Evolutionary conservation across 2,113 vertebrate genomes (phyloP).

Genomic region (Meleagris gallopavo): DNA sequence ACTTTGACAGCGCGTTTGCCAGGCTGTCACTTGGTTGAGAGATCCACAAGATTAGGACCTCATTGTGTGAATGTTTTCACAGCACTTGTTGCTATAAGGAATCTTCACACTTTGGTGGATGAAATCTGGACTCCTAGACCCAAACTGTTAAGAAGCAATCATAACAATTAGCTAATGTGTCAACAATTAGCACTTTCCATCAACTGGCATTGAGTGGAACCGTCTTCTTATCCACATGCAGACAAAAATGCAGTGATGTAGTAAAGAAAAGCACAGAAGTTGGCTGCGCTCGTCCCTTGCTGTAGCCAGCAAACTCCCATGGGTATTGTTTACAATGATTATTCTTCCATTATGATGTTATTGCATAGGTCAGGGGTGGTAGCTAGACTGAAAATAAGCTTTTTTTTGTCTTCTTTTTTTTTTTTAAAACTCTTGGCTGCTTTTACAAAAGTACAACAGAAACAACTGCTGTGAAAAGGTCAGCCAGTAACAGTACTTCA

Average conservation of each 20-base stretch:
- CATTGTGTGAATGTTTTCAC: constrained; percentile 86
- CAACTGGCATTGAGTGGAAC: constrained; percentile 80
- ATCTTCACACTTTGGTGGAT: constrained; percentile 84
- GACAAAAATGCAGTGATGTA: constrained; percentile 87
- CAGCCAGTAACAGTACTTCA: constrained; percentile 78
- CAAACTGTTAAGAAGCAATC: constrained; percentile 86
- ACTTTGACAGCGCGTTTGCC: constrained; percentile 77
- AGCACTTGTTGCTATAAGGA: constrained; percentile 82
- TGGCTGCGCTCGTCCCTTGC: constrained; percentile 69
- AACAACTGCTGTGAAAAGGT: constrained; percentile 75
- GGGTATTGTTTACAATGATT: constrained; percentile 84
- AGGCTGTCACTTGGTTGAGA: constrained; percentile 76
- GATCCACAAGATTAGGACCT: constrained; percentile 81
- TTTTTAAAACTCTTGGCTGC: constrained; percentile 72
- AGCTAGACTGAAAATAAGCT: constrained; percentile 79
- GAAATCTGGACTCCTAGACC: constrained; percentile 83
- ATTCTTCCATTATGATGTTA: constrained; percentile 87
- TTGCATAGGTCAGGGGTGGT: constrained; percentile 76
- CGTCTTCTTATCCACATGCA: constrained; percentile 84
- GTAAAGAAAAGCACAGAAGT: constrained; percentile 82
- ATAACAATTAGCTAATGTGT: constrained; percentile 90
- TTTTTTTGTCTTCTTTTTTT: background rate
- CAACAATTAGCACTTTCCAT: constrained; percentile 85
- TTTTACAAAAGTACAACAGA: constrained; percentile 75
- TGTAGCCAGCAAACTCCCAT: constrained; percentile 78